phyloP scores from a whole-genome alignment of 2,888 invertebrate genomes.

The Girardia tigrina region DNA sequence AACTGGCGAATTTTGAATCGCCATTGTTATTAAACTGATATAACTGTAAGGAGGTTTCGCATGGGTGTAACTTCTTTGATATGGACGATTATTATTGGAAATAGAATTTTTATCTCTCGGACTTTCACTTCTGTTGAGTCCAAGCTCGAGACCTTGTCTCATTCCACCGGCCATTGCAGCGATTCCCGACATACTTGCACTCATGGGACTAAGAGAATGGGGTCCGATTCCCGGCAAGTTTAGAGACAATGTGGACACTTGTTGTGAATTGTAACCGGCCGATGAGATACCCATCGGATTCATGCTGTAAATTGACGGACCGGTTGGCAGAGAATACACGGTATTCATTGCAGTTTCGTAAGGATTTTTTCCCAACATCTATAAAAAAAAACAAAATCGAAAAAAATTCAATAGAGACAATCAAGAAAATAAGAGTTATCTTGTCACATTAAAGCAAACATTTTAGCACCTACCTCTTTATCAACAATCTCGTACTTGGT shows the following conservation, averaged over 20 bases:
- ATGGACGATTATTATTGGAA: slow-evolving; percentile 32
- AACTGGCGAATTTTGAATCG: slow-evolving; percentile 81
- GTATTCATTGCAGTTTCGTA: slow-evolving; percentile 30
- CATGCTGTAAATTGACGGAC: neutral
- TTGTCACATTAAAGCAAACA: neutral
- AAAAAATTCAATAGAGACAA: neutral
- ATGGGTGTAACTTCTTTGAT: slow-evolving; percentile 37
- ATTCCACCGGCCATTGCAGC: slow-evolving; percentile 23
- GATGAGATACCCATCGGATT: neutral
- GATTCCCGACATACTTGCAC: neutral
- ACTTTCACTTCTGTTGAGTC: slow-evolving; percentile 21
- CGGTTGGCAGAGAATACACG: neutral
- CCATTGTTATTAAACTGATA: slow-evolving; percentile 91
- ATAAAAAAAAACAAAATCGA: neutral
- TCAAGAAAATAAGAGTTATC: too few species aligned
- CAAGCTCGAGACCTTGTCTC: neutral
- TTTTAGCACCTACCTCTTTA: slow-evolving; percentile 2
- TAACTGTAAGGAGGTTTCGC: slow-evolving; percentile 66
- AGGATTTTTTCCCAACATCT: slow-evolving; percentile 33
- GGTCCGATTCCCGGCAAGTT: neutral
- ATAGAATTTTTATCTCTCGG: slow-evolving; percentile 29
- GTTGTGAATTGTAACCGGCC: slow-evolving; percentile 15
- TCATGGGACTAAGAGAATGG: slow-evolving; percentile 1
- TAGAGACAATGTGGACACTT: neutral
- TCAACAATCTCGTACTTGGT: slow-evolving; percentile 23